A percentile compares a stretch with the other conserved stretches of the same genome.
These are phyloP conservation scores for Acanthococcus lagerstroemiae DNA, from an alignment of 2,888 invertebrate genomes.

Conservation along the genomic window DNA sequence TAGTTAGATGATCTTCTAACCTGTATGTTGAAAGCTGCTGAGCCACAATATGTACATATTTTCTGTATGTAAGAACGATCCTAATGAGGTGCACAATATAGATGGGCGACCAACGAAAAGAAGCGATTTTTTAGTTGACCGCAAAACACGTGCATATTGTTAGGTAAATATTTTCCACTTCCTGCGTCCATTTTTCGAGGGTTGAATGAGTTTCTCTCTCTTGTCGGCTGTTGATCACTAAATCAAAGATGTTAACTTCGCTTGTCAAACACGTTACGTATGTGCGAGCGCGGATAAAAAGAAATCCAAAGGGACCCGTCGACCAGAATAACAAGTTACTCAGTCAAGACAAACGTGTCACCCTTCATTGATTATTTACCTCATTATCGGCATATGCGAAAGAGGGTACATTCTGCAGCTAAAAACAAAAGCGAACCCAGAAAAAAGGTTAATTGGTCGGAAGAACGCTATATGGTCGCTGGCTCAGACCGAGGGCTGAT, in stretches of 20 bases:
- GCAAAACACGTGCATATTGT: constrained; percentile 29
- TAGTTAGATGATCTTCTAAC: no score
- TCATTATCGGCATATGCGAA: neutral
- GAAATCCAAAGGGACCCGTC: neutral
- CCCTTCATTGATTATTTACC: constrained; percentile 11
- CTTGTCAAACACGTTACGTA: constrained; percentile 8
- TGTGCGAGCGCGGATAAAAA: neutral
- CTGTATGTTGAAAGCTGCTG: no score
- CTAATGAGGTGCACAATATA: no score
- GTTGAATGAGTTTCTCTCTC: neutral
- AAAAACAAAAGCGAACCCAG: neutral
- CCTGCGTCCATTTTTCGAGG: constrained; percentile 15
- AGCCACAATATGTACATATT: no score
- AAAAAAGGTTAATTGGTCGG: neutral
- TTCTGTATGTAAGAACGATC: no score
- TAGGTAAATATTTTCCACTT: constrained; percentile 18
- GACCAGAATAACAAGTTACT: constrained; percentile 1
- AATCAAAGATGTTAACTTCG: constrained; percentile 9
- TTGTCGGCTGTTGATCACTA: constrained; percentile 6
- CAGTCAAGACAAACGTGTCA: neutral
- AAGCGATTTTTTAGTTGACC: constrained; percentile 24
- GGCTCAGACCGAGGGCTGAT: no score
- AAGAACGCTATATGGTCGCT: no score
- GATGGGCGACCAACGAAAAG: no score
- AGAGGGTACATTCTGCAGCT: neutral